These are phyloP conservation scores for Ceyx margarethae DNA, from an alignment of 2,113 vertebrate genomes.

Conservation along the genomic window DNA sequence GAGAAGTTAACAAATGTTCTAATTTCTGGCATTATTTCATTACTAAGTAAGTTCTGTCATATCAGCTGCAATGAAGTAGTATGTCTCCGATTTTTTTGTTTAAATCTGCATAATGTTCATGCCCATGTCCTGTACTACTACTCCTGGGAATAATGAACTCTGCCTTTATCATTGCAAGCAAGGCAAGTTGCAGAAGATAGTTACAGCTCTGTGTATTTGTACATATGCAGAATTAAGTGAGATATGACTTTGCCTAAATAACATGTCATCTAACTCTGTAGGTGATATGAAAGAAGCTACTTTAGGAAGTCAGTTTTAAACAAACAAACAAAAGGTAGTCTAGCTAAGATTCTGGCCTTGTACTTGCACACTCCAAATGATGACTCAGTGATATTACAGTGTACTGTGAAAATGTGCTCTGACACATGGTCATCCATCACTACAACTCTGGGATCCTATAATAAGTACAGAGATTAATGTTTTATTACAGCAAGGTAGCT, in stretches of 20 bases:
- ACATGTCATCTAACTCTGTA: not conserved
- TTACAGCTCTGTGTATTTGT: not conserved
- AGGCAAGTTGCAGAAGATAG: not conserved
- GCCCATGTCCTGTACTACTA: not conserved
- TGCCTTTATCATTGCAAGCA: not conserved
- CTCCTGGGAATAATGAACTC: not conserved
- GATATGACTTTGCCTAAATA: not conserved
- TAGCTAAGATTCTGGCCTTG: not conserved
- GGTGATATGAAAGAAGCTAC: not conserved
- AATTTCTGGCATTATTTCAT: not conserved
- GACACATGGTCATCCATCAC: not conserved
- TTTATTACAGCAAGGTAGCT: conserved; percentile 44
- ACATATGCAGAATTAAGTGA: not conserved
- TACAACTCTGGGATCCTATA: not conserved
- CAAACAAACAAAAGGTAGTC: not conserved
- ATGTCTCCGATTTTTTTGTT: not conserved
- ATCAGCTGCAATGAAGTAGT: not conserved
- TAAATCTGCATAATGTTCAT: not conserved
- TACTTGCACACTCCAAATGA: not conserved
- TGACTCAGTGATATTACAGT: not conserved
- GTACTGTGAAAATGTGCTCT: not conserved
- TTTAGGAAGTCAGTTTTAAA: not conserved
- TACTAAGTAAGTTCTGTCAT: not conserved
- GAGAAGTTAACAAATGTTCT: not conserved
- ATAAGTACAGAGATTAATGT: conserved; percentile 39